phyloP scores from a whole-genome alignment of 2,797 vertebrate species.

The Enteromius viviparus region DNA sequence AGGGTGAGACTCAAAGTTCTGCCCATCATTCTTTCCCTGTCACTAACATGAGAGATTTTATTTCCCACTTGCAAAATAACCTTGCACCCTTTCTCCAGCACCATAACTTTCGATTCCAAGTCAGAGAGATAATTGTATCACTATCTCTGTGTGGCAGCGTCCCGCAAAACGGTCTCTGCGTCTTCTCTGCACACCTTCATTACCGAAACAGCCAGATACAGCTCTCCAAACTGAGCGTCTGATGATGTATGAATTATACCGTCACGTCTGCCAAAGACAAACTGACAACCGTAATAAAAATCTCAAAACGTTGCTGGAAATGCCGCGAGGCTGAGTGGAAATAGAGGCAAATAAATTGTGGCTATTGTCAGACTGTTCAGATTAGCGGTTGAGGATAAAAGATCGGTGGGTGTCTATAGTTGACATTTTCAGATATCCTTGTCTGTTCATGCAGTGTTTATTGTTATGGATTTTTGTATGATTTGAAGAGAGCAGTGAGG shows the following conservation, averaged over 20 bases:
- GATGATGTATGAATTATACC: slow-evolving; percentile 56
- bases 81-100: not conserved
- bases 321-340: slow-evolving; percentile 35
- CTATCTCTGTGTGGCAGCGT: slow-evolving; percentile 28
- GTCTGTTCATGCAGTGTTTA: slow-evolving; percentile 51
- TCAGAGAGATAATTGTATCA: slow-evolving; percentile 41
- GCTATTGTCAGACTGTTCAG: slow-evolving; percentile 48
- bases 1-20: slow-evolving; percentile 69
- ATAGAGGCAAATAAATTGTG: slow-evolving; percentile 56
- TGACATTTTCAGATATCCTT: slow-evolving; percentile 56
- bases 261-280: slow-evolving; percentile 53
- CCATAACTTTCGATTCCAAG: slow-evolving; percentile 5
- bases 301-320: slow-evolving; percentile 47
- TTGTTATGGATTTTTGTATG: slow-evolving; percentile 55
- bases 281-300: slow-evolving; percentile 56
- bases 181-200: slow-evolving; percentile 53
- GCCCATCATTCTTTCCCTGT: slow-evolving; percentile 23
- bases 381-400: slow-evolving; percentile 47
- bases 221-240: slow-evolving; percentile 46
- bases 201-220: slow-evolving; percentile 44
- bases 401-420: slow-evolving; percentile 26
- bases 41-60: slow-evolving; percentile 34
- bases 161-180: slow-evolving; percentile 38
- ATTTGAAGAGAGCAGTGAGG: slow-evolving; percentile 35
- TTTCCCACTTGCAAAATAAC: slow-evolving; percentile 24